Evolutionary conservation across 2,888 invertebrate species (phyloP).

Genomic region (Seira musarum): DNA sequence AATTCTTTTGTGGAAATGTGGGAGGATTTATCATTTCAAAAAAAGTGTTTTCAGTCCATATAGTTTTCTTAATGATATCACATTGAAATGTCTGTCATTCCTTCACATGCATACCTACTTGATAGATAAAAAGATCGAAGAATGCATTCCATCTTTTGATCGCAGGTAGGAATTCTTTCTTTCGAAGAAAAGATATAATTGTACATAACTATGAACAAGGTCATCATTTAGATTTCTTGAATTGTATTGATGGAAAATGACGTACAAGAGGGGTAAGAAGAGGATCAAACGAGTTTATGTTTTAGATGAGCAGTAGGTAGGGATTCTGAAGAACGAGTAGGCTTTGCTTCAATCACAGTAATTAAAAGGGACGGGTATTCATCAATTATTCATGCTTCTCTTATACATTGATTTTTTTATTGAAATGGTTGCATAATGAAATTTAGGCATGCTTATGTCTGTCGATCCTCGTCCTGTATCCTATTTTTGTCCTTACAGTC

Average conservation of each 20-base stretch:
- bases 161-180: no score
- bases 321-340: not conserved
- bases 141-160: no score
- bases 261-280: no score
- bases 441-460: no score
- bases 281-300: not conserved
- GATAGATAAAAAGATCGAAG: no score
- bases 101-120: no score
- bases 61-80: no score
- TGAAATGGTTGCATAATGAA: not conserved
- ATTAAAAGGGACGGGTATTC: slow-evolving; percentile 61
- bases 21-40: not conserved
- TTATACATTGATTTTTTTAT: not conserved
- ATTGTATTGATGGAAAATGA: not conserved
- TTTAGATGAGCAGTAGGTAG: not conserved
- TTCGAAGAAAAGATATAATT: no score
- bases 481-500: no score
- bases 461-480: no score
- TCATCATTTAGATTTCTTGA: not conserved
- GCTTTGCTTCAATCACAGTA: slow-evolving; percentile 45
- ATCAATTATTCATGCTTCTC: slow-evolving; percentile 45
- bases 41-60: not conserved
- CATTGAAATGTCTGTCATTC: no score
- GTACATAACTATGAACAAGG: not conserved
- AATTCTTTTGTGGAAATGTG: no score